Evolutionary conservation across 2,888 invertebrate species (phyloP), one percentile per base, ranked within the genome.

Genomic region (Drosophila nigricruria): DNA sequence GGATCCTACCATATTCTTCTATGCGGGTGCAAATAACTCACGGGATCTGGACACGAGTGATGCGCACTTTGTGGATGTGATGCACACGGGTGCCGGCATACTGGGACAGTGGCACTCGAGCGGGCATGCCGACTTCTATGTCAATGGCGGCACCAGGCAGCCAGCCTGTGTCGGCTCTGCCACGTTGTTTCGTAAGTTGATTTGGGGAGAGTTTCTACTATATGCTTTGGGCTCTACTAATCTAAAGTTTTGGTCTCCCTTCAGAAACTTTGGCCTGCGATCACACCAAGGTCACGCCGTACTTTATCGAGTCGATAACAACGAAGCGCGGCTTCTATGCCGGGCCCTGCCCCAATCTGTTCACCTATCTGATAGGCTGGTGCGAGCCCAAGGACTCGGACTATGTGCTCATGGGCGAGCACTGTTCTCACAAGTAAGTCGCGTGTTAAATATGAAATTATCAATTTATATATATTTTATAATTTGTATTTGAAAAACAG

Each of bases 61-160:
- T 88, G 97, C 97, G 0, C 94, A 96, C 84, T 97, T 97, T 88
- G 97, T 97, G 50, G 97, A 97, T 91, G 95, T 96, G 65, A 91
- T 97, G 30, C 97, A 97, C 91, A 97, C 97, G 0, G 97, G 97
- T 0, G 97, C 97, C 0, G 97, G 97, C 0, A 96, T 97, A 76
- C 94, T 97, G 30, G 97, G 97, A 0, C 97, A 97, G 90, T 97
- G 97, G 97, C 97, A 97, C 4, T 97, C 97, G 0, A 97, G 96
- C 76, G 97, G 97, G 0, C 97, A 97, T 90, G 97, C 96, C 0
- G 97, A 97, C 92, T 97, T 97, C 92, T 97, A 97, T 92, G 96
- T 97, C 54, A 97, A 97, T 88, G 97, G 97, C 0, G 93, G 97
- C 27, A 97, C 97, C 36, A 96, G 97, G 89, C 97, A 97, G 86